Base-by-base conservation (phyloP, 2,888 invertebrate species). In the Drosophila differens region DNA sequence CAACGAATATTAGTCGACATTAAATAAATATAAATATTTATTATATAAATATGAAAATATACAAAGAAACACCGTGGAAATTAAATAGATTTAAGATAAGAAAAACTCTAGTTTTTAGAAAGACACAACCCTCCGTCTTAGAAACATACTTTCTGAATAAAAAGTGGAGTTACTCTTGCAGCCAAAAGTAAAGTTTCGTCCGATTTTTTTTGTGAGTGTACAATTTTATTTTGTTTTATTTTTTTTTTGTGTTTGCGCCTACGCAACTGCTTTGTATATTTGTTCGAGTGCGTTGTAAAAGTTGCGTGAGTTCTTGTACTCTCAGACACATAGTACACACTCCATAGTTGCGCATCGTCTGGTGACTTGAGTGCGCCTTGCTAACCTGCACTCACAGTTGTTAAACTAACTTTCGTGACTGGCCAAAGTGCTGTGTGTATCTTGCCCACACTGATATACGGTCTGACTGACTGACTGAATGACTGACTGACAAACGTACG, bases 331-430 rank as follows among this genome's bases (percentile, higher is more conserved):
- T 69, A 67, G 69, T 62, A 66, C 74, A 82, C 75, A 79, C 78
- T 62, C 57, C 76, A 75, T 62, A 59, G 70, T 79, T 74, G 74
- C 63, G 65, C 69, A 70, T 79, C 63, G 79, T 79, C 73, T 70
- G 61, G 61, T 57, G 76, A 61, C 74, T 85, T 57, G 89, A 85
- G 85, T 82, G 85, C 65, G 74, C 71, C 74, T 71, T 69, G 80
- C 85, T 73, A 82, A 77, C 90, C 88, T 82, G 78, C 82, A 88
- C 83, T 83, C 80, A 70, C 67, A 71, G 70, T 79, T 77, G 79
- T 70, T 76, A 90, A 81, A 85, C 81, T 77, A 82, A 90, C 89
- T 80, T 86, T 87, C 83, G 89, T 87, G 87, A 88, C 90, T 87
- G 90, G 90, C 81, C 85, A 87, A 70, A 78, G 71, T 78, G 78